Base-by-base conservation (phyloP, 1,140 invertebrate genomes). In the Drosophila kepulauana region DNA sequence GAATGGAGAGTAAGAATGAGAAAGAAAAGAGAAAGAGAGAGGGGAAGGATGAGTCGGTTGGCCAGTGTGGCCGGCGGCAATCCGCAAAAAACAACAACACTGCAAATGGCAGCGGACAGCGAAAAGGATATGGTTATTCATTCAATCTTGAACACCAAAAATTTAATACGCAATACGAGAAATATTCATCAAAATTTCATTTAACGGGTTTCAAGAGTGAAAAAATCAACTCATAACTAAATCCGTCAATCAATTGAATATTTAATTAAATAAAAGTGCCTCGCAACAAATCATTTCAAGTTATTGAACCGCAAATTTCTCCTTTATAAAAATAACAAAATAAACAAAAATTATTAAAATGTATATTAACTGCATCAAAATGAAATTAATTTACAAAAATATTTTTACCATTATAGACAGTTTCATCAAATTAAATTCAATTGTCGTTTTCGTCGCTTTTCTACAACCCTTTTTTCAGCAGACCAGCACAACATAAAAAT, bases 41-140 rank as follows among this genome's bases (percentile, higher is more conserved):
- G 43, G 16, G 33, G 4, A 5, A n/a, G 5, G 28, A 1, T 1
- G 30, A 15, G 3, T 16, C 16, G 35, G 49, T 6, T n/a, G 38
- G 20, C 7, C 5, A 35, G 30, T 11, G 10, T 38, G 8, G 54
- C 70, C 56, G 13, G 5, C n/a, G 54, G 70, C 70, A 61, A n/a
- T 61, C 46, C 33, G 5, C 13, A 56, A 25, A 25, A 64, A 64
- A 10, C 30, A 58, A 48, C 15, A 65, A 45, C 16, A 69, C 46
- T 62, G 57, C 8, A 69, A 45, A 62, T 46, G 64, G 64, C 64
- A 57, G 52, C 13, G 33, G 64, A 51, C 64, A 66, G n/a, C 51
- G 38, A 51, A 67, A 67, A 63, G 45, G 28, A 63, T 63, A 5
- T 16, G 35, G 16, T 61, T 48, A 48, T 59, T 64, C n/a, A 49